Percentiles rank a stretch among this genome's conserved stretches.
Conservation (phyloP, 2,797 vertebrate genomes). For the Sorex maritimensis region DNA sequence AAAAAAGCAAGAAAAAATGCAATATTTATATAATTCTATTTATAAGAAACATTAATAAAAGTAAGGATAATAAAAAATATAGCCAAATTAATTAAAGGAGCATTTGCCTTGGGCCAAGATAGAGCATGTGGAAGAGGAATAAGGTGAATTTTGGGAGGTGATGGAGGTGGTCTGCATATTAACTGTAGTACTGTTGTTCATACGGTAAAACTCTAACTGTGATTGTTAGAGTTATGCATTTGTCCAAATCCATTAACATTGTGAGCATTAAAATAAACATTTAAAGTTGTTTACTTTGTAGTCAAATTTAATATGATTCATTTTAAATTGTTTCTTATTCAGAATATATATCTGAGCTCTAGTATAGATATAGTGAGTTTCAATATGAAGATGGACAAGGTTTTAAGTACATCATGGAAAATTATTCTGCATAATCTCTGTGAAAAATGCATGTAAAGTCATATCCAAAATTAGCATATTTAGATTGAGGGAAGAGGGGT, state of each 20-base stretch:
- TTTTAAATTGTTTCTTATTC: constrained; percentile 3
- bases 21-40: neutral
- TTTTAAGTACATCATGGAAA: neutral
- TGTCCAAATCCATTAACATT: neutral
- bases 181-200: neutral
- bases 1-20: neutral
- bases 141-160: neutral
- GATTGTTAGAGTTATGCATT: neutral
- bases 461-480: neutral
- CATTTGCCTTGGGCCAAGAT: neutral
- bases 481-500: neutral
- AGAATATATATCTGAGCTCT: neutral
- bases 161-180: neutral
- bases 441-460: neutral
- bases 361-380: neutral
- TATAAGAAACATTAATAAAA: neutral
- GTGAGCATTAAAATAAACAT: neutral
- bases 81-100: neutral
- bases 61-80: neutral
- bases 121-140: neutral
- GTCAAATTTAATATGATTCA: neutral
- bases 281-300: neutral
- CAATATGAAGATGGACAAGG: neutral
- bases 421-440: neutral
- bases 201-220: neutral